Conservation (phyloP, 2,113 vertebrate genomes). For the Pogona vitticeps region DNA sequence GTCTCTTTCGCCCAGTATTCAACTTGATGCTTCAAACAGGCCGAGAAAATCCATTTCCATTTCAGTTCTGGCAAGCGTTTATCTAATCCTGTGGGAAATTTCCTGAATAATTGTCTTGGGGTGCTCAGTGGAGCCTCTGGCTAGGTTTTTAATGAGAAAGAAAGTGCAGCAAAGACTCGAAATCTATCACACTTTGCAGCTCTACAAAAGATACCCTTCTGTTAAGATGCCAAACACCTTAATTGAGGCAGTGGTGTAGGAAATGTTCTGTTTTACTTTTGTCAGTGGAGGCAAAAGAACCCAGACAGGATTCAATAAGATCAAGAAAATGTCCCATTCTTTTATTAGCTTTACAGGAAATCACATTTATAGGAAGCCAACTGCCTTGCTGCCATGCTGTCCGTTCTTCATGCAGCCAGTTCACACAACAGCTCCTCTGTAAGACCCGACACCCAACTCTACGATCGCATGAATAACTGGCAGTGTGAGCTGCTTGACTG, state of each 20-base stretch:
- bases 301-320: constrained; percentile 50
- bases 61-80: constrained; percentile 29
- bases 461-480: not conserved
- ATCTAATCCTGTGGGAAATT: constrained; percentile 19
- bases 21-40: not conserved
- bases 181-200: not conserved
- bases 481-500: not conserved
- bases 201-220: constrained; percentile 15
- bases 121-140: fast-evolving
- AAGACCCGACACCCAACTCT: not conserved
- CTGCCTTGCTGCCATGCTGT: not conserved
- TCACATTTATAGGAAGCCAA: constrained; percentile 15
- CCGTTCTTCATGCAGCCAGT: not conserved
- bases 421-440: not conserved
- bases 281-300: not conserved
- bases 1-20: not conserved
- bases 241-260: not conserved
- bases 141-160: not conserved
- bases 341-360: constrained; percentile 22
- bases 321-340: constrained; percentile 26
- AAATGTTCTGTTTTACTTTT: constrained; percentile 45
- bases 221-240: not conserved
- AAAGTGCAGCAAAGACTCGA: not conserved
- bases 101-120: not conserved
- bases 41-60: constrained; percentile 2